phyloP scores from a whole-genome alignment of 2,888 invertebrate genomes.

The Drosophila nr. perissopoda region DNA sequence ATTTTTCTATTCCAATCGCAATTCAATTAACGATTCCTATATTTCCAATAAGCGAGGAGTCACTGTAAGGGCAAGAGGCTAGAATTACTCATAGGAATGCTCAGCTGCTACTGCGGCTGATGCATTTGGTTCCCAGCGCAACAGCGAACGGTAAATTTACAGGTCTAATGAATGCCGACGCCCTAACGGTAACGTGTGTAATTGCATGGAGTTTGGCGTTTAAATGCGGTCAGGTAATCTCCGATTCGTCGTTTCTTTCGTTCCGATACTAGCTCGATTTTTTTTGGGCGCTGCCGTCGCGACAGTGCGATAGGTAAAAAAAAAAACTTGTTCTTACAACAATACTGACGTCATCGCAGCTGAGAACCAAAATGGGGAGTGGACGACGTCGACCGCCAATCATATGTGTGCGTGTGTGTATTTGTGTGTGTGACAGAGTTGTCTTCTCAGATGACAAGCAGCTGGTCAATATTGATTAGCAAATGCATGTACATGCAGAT shows the following conservation, averaged over 20 bases:
- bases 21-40: background rate
- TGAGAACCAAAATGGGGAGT: constrained; percentile 82
- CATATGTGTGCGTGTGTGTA: constrained; percentile 51
- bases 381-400: constrained; percentile 72
- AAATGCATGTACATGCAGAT: constrained; percentile 22
- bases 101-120: constrained; percentile 4
- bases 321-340: constrained; percentile 72
- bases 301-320: constrained; percentile 22
- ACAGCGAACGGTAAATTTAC: constrained; percentile 60
- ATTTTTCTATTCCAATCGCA: background rate
- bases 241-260: constrained; percentile 31
- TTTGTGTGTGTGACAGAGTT: constrained; percentile 25
- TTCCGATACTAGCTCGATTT: constrained; percentile 29
- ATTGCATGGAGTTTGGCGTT: constrained; percentile 59
- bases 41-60: background rate
- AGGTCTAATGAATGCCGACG: constrained; percentile 49
- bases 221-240: constrained; percentile 60
- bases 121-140: constrained; percentile 42
- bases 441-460: constrained; percentile 49
- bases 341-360: constrained; percentile 79
- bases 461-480: constrained; percentile 75
- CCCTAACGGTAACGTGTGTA: constrained; percentile 78
- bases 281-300: constrained; percentile 17
- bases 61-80: constrained; percentile 22
- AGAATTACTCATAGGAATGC: constrained; percentile 40